Conservation (phyloP, 2,113 vertebrate genomes). For the Polypterus senegalus region DNA sequence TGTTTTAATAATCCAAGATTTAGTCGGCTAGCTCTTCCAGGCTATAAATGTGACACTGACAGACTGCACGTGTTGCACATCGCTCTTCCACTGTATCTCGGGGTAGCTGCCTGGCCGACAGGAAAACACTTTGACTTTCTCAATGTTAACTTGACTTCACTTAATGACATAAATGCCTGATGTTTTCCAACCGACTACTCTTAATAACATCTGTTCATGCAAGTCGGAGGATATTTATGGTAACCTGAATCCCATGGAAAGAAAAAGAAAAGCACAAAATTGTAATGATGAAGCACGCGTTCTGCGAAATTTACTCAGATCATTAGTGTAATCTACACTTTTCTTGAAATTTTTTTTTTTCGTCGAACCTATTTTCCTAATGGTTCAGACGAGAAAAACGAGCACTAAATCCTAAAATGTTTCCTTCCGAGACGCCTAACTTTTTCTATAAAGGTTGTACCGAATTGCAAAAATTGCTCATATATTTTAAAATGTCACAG, state of each 20-base stretch:
- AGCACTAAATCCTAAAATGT: no score
- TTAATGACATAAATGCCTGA: neutral
- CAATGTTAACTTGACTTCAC: neutral
- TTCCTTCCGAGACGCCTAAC: no score
- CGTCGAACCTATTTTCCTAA: no score
- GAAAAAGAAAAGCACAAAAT: neutral
- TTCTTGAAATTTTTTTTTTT: no score
- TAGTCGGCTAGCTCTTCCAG: neutral
- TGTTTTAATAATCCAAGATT: conserved; percentile 54
- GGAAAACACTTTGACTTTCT: neutral
- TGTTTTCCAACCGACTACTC: neutral
- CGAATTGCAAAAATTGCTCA: no score
- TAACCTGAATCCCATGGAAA: neutral
- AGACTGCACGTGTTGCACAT: neutral
- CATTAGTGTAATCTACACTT: no score
- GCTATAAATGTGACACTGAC: neutral
- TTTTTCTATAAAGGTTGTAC: no score
- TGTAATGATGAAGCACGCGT: no score
- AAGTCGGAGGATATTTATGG: neutral
- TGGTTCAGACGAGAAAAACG: no score
- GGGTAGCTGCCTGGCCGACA: neutral
- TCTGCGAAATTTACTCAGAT: no score
- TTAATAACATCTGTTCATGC: neutral
- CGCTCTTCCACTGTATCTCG: neutral
- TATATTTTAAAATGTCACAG: no score